Evolutionary conservation across 1,140 invertebrate species (phyloP).

Genomic region (Formica exsecta): DNA sequence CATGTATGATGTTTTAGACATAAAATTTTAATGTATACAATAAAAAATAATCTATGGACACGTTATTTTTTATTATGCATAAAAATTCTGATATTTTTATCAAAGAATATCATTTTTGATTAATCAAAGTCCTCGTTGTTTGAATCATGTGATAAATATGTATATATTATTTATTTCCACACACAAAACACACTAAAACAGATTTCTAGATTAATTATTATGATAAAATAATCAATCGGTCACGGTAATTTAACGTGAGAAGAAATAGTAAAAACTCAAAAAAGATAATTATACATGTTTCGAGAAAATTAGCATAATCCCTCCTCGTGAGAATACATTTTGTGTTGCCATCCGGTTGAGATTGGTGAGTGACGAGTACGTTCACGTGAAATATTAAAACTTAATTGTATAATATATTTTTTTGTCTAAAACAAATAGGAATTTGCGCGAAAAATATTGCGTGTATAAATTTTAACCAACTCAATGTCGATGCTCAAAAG

Average conservation of each 20-base stretch:
- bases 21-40: not conserved
- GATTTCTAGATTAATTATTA: not conserved
- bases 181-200: not conserved
- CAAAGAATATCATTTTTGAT: slow-evolving; percentile 2
- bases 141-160: not conserved
- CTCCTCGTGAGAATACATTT: not conserved
- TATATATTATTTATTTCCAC: not conserved
- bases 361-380: not conserved
- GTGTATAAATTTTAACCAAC: no score
- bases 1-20: not conserved
- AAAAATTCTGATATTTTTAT: not conserved
- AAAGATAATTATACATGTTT: not conserved
- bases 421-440: no score
- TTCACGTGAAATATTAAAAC: slow-evolving; percentile 13
- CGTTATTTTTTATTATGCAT: not conserved
- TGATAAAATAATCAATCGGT: not conserved
- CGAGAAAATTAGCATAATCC: slow-evolving; percentile 21
- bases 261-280: not conserved
- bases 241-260: not conserved
- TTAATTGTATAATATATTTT: not conserved
- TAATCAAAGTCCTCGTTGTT: not conserved
- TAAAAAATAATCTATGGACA: not conserved
- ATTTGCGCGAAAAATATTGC: no score
- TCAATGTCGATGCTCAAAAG: no score
- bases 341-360: slow-evolving; percentile 11